These are phyloP conservation scores for Myopa tessellatipennis DNA, from an alignment of 2,888 invertebrate genomes.

Conservation along the genomic window DNA sequence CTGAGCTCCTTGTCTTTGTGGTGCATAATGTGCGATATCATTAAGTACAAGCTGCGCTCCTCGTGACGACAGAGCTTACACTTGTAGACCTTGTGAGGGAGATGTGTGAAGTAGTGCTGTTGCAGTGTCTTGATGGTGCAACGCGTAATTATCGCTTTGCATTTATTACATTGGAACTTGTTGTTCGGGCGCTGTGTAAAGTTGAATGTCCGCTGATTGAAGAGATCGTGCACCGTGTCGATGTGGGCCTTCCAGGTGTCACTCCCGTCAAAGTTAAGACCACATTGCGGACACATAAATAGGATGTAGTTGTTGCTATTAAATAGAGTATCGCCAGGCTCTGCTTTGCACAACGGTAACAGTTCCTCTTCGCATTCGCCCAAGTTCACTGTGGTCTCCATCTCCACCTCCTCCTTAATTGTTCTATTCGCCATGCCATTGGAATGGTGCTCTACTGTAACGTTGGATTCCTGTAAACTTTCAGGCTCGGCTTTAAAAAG, in stretches of 20 bases:
- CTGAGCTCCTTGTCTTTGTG: constrained; percentile 39
- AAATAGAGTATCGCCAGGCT: constrained; percentile 22
- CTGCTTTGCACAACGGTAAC: constrained; percentile 38
- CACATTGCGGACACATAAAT: constrained; percentile 43
- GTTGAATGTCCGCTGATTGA: constrained; percentile 38
- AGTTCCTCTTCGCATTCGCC: constrained; percentile 42
- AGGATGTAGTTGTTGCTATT: constrained; percentile 37
- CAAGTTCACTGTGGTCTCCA: constrained; percentile 4
- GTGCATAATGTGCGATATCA: constrained; percentile 43
- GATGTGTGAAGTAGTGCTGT: constrained; percentile 41
- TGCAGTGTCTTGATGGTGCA: constrained; percentile 42
- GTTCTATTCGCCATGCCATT: too few species aligned
- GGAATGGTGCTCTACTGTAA: background rate
- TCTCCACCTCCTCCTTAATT: constrained; percentile 1
- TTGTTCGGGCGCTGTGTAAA: constrained; percentile 41
- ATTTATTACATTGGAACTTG: constrained; percentile 39
- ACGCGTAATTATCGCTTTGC: constrained; percentile 35
- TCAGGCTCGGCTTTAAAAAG: constrained; percentile 38
- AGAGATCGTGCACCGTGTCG: constrained; percentile 33
- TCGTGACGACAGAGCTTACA: constrained; percentile 41
- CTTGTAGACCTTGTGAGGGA: constrained; percentile 40
- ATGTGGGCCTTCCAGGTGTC: constrained; percentile 36
- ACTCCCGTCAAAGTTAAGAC: constrained; percentile 27
- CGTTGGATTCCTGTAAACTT: background rate
- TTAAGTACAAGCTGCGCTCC: constrained; percentile 40